Evolutionary conservation across 2,888 invertebrate species (phyloP).

Genomic region (Synergus japonicus): DNA sequence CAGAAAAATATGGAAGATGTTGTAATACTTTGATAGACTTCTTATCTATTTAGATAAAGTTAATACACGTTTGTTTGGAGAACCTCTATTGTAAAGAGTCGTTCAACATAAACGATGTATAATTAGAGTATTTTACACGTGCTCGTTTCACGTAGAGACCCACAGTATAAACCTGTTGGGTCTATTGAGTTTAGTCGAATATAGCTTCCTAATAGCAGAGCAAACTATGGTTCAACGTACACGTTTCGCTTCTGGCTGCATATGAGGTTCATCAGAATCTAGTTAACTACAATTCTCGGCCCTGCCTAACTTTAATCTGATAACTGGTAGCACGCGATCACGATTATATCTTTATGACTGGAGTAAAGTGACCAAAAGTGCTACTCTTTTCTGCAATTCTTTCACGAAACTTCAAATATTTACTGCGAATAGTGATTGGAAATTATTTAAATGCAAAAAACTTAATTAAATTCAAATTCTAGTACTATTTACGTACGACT

Average conservation of each 20-base stretch:
- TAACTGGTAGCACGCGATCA: constrained; percentile 70
- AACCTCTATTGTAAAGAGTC: neutral
- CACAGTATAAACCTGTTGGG: constrained; percentile 13
- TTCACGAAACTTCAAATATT: too few relatives aligned
- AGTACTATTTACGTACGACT: too few relatives aligned
- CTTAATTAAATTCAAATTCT: too few relatives aligned
- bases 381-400: neutral
- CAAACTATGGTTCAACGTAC: constrained; percentile 54
- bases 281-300: constrained; percentile 64
- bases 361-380: constrained; percentile 2
- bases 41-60: neutral
- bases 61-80: neutral
- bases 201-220: constrained; percentile 44
- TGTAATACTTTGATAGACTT: too few relatives aligned
- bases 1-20: too few relatives aligned
- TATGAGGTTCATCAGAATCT: constrained; percentile 64
- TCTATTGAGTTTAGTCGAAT: constrained; percentile 18
- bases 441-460: too few relatives aligned
- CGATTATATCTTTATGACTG: constrained; percentile 70
- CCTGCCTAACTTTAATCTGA: constrained; percentile 72
- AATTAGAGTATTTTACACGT: constrained; percentile 21
- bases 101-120: constrained; percentile 10
- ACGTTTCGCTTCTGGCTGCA: constrained; percentile 54
- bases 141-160: constrained; percentile 4
- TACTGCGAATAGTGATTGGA: too few relatives aligned